These are phyloP conservation scores for Bubo bubo DNA, from an alignment of 2,113 vertebrate species.

Conservation along the genomic window DNA sequence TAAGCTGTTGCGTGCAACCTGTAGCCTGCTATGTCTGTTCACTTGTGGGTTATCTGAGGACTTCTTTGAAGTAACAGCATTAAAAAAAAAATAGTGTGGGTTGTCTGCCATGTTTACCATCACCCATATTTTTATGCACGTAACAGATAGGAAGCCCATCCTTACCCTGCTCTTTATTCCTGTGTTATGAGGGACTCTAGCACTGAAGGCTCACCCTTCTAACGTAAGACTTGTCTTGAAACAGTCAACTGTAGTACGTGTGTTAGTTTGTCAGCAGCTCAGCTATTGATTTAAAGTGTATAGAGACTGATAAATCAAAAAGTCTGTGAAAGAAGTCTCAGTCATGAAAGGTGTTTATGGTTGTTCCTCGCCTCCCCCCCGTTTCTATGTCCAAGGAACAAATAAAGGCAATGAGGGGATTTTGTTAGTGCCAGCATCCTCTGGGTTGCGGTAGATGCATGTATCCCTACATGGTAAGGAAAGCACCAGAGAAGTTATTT, in stretches of 20 bases:
- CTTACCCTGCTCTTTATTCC: not conserved
- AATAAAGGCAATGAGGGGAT: not conserved
- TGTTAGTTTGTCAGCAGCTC: not conserved
- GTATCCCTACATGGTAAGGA: not conserved
- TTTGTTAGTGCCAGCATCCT: not conserved
- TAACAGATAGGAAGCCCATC: not conserved
- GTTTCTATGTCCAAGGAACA: not conserved
- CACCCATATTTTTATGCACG: not conserved
- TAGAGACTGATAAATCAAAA: not conserved
- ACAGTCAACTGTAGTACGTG: accelerated
- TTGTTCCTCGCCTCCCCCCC: accelerated
- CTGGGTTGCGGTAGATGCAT: not conserved
- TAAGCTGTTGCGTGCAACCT: not conserved
- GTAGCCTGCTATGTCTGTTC: accelerated
- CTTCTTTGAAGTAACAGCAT: not conserved
- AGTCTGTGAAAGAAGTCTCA: not conserved
- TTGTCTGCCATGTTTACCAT: not conserved
- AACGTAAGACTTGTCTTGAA: not conserved
- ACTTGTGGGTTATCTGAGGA: not conserved
- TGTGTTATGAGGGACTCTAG: not conserved
- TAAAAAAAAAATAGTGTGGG: not conserved
- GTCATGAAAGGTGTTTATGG: not conserved
- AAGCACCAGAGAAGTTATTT: not conserved
- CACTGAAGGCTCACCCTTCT: not conserved
- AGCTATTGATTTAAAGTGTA: not conserved